Conservation (phyloP, 2,797 vertebrate genomes). For the Ambastaia sidthimunki region DNA sequence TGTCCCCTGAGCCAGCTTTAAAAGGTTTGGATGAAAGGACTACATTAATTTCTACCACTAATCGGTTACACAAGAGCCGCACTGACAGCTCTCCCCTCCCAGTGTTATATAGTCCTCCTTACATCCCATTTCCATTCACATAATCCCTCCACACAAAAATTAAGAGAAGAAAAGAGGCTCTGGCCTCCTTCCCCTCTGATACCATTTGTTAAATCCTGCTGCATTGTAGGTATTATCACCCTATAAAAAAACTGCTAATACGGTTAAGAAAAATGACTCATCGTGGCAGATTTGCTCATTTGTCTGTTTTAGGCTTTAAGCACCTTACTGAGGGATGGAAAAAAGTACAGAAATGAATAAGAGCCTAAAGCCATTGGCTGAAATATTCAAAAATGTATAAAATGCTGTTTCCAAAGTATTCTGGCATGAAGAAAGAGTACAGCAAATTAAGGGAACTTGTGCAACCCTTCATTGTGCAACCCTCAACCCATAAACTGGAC, state of each 20-base stretch:
- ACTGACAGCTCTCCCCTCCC: slow-evolving; percentile 69
- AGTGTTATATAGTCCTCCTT: slow-evolving; percentile 55
- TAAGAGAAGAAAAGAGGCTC: slow-evolving; percentile 37
- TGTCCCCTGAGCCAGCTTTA: slow-evolving; percentile 77
- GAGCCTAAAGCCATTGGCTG: background rate
- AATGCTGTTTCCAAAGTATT: background rate
- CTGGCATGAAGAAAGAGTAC: too few species aligned
- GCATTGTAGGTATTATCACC: slow-evolving; percentile 40
- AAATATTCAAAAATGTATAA: slow-evolving; percentile 1
- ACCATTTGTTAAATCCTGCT: slow-evolving; percentile 38
- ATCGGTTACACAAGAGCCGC: slow-evolving; percentile 75
- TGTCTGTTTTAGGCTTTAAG: slow-evolving; percentile 18
- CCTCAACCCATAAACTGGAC: too few species aligned
- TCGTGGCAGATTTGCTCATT: slow-evolving; percentile 23
- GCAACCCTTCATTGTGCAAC: too few species aligned
- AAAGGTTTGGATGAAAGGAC: slow-evolving; percentile 79
- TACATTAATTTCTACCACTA: slow-evolving; percentile 78
- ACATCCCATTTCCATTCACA: slow-evolving; percentile 46
- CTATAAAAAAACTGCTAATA: slow-evolving; percentile 40
- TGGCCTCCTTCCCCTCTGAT: slow-evolving; percentile 43
- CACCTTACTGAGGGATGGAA: background rate
- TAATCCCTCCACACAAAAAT: slow-evolving; percentile 52
- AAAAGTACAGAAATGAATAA: slow-evolving; percentile 24
- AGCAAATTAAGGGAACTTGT: too few species aligned
- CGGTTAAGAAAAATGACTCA: slow-evolving; percentile 45